Evolutionary conservation across 2,888 invertebrate genomes (phyloP), one percentile per base, ranked within the genome.

Genomic region (Zygothrica quintamaculata): DNA sequence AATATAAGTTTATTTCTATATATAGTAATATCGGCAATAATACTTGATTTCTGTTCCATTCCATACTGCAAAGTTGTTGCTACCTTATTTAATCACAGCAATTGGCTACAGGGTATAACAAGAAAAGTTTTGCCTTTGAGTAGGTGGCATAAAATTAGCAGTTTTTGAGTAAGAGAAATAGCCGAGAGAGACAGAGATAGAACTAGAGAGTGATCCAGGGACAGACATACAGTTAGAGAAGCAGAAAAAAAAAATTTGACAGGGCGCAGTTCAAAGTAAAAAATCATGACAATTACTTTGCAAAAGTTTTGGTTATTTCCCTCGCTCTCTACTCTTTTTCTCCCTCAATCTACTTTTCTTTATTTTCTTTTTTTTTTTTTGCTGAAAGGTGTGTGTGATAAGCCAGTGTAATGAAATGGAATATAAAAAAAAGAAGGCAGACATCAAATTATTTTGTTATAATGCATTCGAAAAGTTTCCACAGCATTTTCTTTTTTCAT

Each of bases 201-300:
- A 8, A n/a, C 7, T 34, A 6, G 11, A 8, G 34, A 34, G 33
- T 3, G 9, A 33, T 3, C 5, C n/a, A 6, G 12, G 11, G 22
- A 31, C 16, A 25, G 11, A 42, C n/a, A n/a, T n/a, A n/a, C n/a
- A n/a, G 4, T n/a, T 25, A 12, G 33, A 31, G 25, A 7, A 16
- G n/a, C 4, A n/a, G 34, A 46, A 9, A 37, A 11, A 50, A 18
- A 36, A 25, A 36, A 39, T 44, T 43, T 55, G 69, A 58, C 47
- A 65, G 52, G 37, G 36, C 39, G 40, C 50, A 44, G 64, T 65
- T 74, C 65, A 68, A 67, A 77, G 73, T 74, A 65, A 57, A 77
- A 22, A 73, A 77, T 77, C 70, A 77, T 73, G 73, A 77, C 70
- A 76, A 76, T 77, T 76, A 77, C 76, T 76, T 76, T 60, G 61